phyloP scores from a whole-genome alignment of 2,888 invertebrate species.

The Portevinia maculata region DNA sequence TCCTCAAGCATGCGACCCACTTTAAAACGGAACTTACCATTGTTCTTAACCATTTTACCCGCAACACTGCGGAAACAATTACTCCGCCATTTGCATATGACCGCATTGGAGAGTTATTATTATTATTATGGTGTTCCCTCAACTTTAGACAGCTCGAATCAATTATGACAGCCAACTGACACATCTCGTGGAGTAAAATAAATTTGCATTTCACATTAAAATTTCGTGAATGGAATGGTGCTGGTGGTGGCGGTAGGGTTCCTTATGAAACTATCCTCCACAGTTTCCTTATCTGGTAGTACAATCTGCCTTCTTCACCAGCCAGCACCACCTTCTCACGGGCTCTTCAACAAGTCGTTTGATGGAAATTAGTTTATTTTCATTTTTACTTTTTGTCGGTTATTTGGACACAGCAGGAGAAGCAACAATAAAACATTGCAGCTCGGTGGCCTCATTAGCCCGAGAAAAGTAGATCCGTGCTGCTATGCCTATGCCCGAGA shows the following conservation, averaged over 20 bases:
- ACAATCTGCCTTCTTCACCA: constrained; percentile 38
- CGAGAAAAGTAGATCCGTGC: constrained; percentile 31
- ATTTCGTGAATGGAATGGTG: constrained; percentile 11
- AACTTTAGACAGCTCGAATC: constrained; percentile 65
- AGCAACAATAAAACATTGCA: constrained; percentile 66
- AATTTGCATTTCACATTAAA: constrained; percentile 72
- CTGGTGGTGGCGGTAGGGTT: neutral
- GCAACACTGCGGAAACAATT: constrained; percentile 66
- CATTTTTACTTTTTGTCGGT: constrained; percentile 31
- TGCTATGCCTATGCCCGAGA: neutral
- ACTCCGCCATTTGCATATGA: constrained; percentile 66
- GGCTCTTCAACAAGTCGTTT: constrained; percentile 29
- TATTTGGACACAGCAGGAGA: constrained; percentile 30
- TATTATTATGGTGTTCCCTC: constrained; percentile 50
- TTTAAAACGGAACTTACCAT: constrained; percentile 37
- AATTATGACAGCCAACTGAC: constrained; percentile 72
- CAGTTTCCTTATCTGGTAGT: constrained; percentile 39
- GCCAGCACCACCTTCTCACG: neutral
- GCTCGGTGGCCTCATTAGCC: constrained; percentile 59
- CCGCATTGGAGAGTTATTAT: constrained; percentile 58
- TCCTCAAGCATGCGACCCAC: constrained; percentile 43
- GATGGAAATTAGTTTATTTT: constrained; percentile 64
- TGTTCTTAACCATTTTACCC: constrained; percentile 56
- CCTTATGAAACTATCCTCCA: constrained; percentile 51
- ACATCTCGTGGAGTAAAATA: constrained; percentile 63